Conservation (phyloP, 1,140 invertebrate genomes). For the Caenorhabditis inopinata region DNA sequence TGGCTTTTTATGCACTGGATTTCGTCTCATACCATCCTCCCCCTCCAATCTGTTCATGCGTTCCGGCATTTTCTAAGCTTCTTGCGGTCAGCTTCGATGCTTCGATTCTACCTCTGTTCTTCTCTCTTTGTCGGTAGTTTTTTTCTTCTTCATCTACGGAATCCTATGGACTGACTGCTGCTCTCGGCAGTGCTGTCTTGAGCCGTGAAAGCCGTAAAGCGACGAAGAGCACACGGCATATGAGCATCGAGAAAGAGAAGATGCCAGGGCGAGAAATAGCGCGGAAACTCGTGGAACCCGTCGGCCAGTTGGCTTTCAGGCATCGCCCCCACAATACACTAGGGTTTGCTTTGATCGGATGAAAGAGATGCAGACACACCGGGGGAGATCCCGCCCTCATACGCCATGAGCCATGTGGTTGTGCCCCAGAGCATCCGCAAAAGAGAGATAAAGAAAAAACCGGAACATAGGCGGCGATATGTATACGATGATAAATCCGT, state of each 20-base stretch:
- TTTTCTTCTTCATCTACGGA: slow-evolving; percentile 22
- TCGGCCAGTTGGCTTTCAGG: slow-evolving; percentile 20
- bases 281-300: neutral
- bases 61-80: slow-evolving; percentile 11
- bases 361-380: neutral
- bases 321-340: slow-evolving; percentile 33
- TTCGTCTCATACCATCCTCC: neutral
- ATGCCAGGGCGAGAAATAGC: slow-evolving; percentile 11
- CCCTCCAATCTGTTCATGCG: neutral
- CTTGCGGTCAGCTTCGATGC: slow-evolving; percentile 31
- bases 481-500: neutral
- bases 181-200: slow-evolving; percentile 11
- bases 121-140: neutral
- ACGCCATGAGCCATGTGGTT: slow-evolving; percentile 19
- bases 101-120: neutral
- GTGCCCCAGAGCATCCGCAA: neutral
- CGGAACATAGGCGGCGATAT: neutral
- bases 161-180: neutral
- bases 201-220: slow-evolving; percentile 33
- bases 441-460: neutral
- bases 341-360: slow-evolving; percentile 10
- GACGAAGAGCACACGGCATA: slow-evolving; percentile 7
- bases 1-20: neutral
- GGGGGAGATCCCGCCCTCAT: neutral
- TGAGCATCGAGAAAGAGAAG: neutral